Evolutionary conservation across 2,113 vertebrate species (phyloP).

Genomic region (Pogonocichla stellata): DNA sequence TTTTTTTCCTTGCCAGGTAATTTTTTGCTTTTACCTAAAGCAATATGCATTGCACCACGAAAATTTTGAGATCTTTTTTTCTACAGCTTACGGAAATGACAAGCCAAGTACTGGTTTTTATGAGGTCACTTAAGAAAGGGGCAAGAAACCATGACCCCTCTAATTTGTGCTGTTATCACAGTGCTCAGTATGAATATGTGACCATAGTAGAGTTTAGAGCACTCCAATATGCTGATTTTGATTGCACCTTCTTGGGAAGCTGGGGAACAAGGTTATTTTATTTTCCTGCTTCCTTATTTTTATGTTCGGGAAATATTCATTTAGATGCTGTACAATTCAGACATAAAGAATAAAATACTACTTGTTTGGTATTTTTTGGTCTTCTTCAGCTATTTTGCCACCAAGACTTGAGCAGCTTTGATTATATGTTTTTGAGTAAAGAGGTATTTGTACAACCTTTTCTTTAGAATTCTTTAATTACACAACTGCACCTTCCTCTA

Average conservation of each 20-base stretch:
- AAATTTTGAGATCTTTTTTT: not conserved
- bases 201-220: not conserved
- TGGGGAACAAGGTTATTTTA: not conserved
- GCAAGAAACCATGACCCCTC: not conserved
- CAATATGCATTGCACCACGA: not conserved
- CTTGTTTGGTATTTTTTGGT: not conserved
- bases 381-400: not conserved
- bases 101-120: not conserved
- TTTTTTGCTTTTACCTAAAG: conserved; percentile 24
- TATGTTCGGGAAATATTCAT: not conserved
- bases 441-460: not conserved
- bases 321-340: not conserved
- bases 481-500: not conserved
- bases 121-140: not conserved
- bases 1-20: conserved; percentile 45
- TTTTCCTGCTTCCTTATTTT: not conserved
- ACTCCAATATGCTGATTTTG: not conserved
- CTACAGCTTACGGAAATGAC: not conserved
- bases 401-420: not conserved
- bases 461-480: not conserved
- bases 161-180: not conserved
- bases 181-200: not conserved
- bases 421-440: not conserved
- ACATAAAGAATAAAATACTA: not conserved
- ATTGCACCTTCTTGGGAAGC: not conserved